These are phyloP conservation scores for Andrena cerasifolii DNA, from an alignment of 1,140 invertebrate species.

Conservation along the genomic window DNA sequence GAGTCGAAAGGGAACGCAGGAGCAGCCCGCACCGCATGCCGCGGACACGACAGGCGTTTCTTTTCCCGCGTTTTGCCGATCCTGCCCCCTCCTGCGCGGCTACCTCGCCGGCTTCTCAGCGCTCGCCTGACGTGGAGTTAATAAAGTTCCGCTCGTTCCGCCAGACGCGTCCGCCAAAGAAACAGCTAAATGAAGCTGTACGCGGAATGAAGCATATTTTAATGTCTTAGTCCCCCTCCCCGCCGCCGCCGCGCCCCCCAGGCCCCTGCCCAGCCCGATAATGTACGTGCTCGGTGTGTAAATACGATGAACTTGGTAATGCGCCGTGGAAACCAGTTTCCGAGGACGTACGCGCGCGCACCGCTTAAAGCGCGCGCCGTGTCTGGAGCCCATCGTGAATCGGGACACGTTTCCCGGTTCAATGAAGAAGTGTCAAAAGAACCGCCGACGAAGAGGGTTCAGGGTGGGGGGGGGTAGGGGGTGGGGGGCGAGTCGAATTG, in stretches of 20 bases:
- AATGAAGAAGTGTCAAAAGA: not conserved
- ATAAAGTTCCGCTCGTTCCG: slow-evolving; percentile 65
- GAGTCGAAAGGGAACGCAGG: not conserved
- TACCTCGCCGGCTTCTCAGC: slow-evolving; percentile 41
- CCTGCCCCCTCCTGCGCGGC: slow-evolving; percentile 18
- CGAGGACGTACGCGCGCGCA: slow-evolving; percentile 19
- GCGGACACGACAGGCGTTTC: slow-evolving; percentile 45
- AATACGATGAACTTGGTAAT: slow-evolving; percentile 67
- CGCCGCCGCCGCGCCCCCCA: not conserved
- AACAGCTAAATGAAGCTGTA: slow-evolving; percentile 67
- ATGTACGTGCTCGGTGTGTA: slow-evolving; percentile 67
- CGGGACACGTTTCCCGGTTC: not conserved
- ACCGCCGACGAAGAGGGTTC: no score
- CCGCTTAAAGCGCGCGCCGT: slow-evolving; percentile 26
- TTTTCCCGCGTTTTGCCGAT: slow-evolving; percentile 57
- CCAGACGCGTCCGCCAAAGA: slow-evolving; percentile 54
- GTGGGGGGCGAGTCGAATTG: not conserved
- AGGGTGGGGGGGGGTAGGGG: no score
- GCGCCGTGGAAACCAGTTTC: slow-evolving; percentile 62
- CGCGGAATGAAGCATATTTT: slow-evolving; percentile 69
- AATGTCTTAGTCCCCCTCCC: slow-evolving; percentile 62
- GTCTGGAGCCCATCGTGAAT: slow-evolving; percentile 11
- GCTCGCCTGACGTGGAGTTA: slow-evolving; percentile 58
- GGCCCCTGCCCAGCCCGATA: slow-evolving; percentile 35
- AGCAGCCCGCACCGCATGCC: slow-evolving; percentile 35